Percentiles rank a stretch among this genome's conserved stretches.
Conservation (phyloP, 2,888 invertebrate species). For the Drosophila rubida region DNA sequence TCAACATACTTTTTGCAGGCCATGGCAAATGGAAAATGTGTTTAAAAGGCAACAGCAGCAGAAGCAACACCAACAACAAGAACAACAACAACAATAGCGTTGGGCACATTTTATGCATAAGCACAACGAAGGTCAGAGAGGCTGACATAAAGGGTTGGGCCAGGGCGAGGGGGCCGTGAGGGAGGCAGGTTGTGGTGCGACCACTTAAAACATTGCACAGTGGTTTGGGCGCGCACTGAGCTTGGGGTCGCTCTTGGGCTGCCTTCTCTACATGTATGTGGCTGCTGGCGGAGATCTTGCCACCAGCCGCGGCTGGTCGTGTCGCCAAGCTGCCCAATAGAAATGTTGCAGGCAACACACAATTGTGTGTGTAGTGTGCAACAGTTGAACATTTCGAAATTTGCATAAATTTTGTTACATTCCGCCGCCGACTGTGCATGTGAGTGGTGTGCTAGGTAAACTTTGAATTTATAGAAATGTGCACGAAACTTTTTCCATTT, state of each 20-base stretch:
- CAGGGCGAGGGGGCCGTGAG: not conserved
- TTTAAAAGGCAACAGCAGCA: slow-evolving; percentile 20
- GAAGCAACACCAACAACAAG: not conserved
- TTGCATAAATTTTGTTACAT: slow-evolving; percentile 68
- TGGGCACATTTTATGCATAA: slow-evolving; percentile 59
- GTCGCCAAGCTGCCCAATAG: slow-evolving; percentile 15
- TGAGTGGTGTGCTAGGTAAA: slow-evolving; percentile 32
- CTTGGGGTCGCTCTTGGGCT: too few relatives aligned
- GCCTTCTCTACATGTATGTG: too few relatives aligned
- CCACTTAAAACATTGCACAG: slow-evolving; percentile 39
- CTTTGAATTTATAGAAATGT: slow-evolving; percentile 73
- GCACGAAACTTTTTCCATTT: slow-evolving; percentile 70
- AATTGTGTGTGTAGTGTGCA: slow-evolving; percentile 43
- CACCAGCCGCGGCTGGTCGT: too few relatives aligned
- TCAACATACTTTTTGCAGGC: slow-evolving; percentile 8
- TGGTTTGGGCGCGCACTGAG: slow-evolving; percentile 9
- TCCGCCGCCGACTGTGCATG: slow-evolving; percentile 18
- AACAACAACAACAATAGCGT: slow-evolving; percentile 22
- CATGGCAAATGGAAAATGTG: slow-evolving; percentile 19
- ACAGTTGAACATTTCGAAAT: slow-evolving; percentile 74
- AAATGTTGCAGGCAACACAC: slow-evolving; percentile 44
- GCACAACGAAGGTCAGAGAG: slow-evolving; percentile 62
- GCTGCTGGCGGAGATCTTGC: slow-evolving; percentile 28
- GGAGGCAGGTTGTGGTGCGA: slow-evolving; percentile 20
- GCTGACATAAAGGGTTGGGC: slow-evolving; percentile 45